Evolutionary conservation across 37 sponge, comb jelly and placozoan genomes (phyloP).

Genomic region (Amphimedon queenslandica): DNA sequence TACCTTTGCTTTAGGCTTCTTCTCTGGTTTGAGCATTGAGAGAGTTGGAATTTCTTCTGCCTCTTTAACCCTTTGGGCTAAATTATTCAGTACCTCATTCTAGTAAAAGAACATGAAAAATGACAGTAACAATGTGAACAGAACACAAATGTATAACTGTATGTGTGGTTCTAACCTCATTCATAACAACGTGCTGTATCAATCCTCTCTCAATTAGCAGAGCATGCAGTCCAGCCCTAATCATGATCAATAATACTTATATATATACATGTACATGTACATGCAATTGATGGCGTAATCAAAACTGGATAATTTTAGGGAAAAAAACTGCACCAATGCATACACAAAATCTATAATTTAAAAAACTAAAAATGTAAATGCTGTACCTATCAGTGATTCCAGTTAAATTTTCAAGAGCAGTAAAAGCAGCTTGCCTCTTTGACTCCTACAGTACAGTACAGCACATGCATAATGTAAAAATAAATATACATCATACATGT

Average conservation of each 20-base stretch:
- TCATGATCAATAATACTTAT: neutral
- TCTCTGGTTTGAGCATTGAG: too few species aligned
- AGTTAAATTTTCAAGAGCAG: conserved; percentile 6
- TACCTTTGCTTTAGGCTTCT: too few species aligned
- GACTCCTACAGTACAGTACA: too few species aligned
- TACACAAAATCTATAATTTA: too few species aligned
- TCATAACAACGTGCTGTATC: conserved; percentile 4
- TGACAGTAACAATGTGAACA: neutral
- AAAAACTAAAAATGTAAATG: neutral
- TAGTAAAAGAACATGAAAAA: neutral
- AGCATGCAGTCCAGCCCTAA: conserved; percentile 18
- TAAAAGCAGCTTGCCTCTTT: conserved; percentile 22
- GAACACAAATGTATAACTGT: too few species aligned
- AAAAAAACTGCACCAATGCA: too few species aligned
- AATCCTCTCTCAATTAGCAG: conserved; percentile 23
- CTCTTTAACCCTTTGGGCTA: too few species aligned
- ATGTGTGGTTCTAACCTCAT: conserved; percentile 13
- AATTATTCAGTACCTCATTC: conserved; percentile 14
- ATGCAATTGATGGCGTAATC: too few species aligned
- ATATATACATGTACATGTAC: neutral
- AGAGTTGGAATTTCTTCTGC: too few species aligned
- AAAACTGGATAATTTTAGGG: too few species aligned
- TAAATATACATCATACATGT: too few species aligned
- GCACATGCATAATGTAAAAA: too few species aligned
- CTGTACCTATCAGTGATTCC: conserved; percentile 17